Percentiles rank a stretch among this genome's conserved stretches.
These are phyloP conservation scores for Lithobates sylvaticus DNA, from an alignment of 2,797 vertebrate genomes.

Conservation along the genomic window DNA sequence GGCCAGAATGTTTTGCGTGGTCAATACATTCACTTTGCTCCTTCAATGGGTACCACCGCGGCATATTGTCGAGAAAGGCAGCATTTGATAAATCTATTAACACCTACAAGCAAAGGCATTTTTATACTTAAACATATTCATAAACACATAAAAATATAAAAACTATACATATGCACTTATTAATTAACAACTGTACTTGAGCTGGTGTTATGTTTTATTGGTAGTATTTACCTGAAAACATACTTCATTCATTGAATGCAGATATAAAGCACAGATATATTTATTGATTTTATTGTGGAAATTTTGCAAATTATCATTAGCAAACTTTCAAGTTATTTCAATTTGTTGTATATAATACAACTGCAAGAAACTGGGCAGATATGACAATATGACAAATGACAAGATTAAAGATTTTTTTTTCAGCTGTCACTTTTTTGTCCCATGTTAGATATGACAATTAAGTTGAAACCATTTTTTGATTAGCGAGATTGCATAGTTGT, in stretches of 20 bases:
- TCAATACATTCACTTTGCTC: constrained; percentile 96
- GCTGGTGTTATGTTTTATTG: too few species aligned
- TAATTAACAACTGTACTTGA: too few species aligned
- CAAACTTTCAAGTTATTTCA: too few species aligned
- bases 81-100: constrained; percentile 94
- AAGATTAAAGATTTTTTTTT: too few species aligned
- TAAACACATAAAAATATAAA: not conserved
- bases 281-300: not conserved
- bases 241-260: not conserved
- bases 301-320: too few species aligned
- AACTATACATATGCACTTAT: not conserved
- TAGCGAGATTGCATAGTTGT: not conserved
- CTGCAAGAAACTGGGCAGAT: too few species aligned
- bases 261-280: not conserved
- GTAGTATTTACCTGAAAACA: not conserved
- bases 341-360: too few species aligned
- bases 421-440: too few species aligned
- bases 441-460: too few species aligned
- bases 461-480: not conserved
- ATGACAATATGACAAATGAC: too few species aligned
- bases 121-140: not conserved
- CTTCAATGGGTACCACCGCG: constrained; percentile 92
- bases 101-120: constrained; percentile 77
- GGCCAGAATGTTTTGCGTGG: constrained; percentile 86
- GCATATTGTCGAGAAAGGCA: constrained; percentile 91